Evolutionary conservation across 2,797 vertebrate species (phyloP), one percentile per base, ranked within the genome.

Genomic region (Liparis tanakae): DNA sequence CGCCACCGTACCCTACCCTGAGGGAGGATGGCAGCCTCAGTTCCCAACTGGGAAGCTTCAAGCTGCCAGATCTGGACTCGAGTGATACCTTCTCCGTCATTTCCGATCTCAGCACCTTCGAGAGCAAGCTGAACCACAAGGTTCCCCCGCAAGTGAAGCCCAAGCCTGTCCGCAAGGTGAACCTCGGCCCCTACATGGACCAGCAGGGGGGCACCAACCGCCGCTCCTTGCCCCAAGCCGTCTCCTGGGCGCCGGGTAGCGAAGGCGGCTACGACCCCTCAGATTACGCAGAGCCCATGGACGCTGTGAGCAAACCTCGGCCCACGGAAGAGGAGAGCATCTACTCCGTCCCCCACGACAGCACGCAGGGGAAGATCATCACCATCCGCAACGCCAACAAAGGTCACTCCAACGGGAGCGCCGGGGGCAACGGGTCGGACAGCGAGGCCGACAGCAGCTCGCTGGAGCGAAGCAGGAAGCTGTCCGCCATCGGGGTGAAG

Each of bases 331-430:
- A 99, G 71, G 98, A 99, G 85, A 98, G 95, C 82, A 99, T 99
- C 82, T 99, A 99, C 88, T 98, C 98, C 0, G 98, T 99, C 41
- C 98, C 98, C 0, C 97, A 99, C 1, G 98, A 99, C 92, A 99
- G 97, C 91, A 99, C 97, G 51, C 98, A 99, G 78, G 98, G 98
- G 69, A 99, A 99, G 80, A 99, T 99, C 79, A 99, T 99, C 88
- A 99, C 98, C 78, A 95, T 99, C 55, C 94, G 97, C 7, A 99
- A 99, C 46, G 96, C 97, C 65, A 98, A 97, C 94, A 99, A 97
- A 73, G 90, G 95, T 13, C 95, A 98, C 14, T 90, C 98, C 18
- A 99, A 98, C 0, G 97, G 97, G 25, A 93, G 91, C 50, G 94
- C 96, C 0, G 95, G 96, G 7, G 95, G 96, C 22, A 98, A 98